Evolutionary conservation across 2,888 invertebrate species (phyloP).

Genomic region (Sphinx pinastri): DNA sequence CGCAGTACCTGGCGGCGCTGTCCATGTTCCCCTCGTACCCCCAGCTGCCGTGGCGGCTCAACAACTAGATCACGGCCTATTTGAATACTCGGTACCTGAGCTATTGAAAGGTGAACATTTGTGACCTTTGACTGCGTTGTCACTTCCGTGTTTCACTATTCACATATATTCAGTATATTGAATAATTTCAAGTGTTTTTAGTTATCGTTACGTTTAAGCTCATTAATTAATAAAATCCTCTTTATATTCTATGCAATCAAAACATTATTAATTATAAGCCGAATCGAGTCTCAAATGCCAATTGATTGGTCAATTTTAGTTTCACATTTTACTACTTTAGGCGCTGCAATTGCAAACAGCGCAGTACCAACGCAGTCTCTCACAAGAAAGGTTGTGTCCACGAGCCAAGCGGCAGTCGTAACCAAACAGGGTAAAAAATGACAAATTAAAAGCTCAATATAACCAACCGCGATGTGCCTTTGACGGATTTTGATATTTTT

Average conservation of each 20-base stretch:
- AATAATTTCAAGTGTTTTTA: background rate
- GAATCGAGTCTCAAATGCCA: conserved; percentile 15
- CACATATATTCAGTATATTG: background rate
- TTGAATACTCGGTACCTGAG: conserved; percentile 30
- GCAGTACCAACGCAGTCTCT: conserved; percentile 21
- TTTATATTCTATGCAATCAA: background rate
- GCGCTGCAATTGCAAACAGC: conserved; percentile 14
- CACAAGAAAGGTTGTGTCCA: conserved; percentile 17
- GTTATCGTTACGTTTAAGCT: background rate
- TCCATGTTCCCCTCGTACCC: conserved; percentile 75
- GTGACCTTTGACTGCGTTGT: conserved; percentile 22
- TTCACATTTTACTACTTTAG: background rate
- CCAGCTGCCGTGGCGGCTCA: conserved; percentile 40
- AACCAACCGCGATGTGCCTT: conserved; percentile 57
- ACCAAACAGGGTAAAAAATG: conserved; percentile 68
- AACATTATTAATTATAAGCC: background rate
- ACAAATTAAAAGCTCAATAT: conserved; percentile 67
- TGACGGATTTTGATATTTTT: conserved; percentile 38
- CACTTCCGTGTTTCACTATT: background rate
- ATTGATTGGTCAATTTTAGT: conserved; percentile 8
- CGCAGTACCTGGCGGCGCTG: conserved; percentile 58
- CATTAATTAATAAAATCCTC: too few species aligned
- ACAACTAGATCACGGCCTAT: background rate
- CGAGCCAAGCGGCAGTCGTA: conserved; percentile 20
- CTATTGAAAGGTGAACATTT: background rate